These are phyloP conservation scores for Sprattus sprattus DNA, from an alignment of 2,113 vertebrate species.

Conservation along the genomic window DNA sequence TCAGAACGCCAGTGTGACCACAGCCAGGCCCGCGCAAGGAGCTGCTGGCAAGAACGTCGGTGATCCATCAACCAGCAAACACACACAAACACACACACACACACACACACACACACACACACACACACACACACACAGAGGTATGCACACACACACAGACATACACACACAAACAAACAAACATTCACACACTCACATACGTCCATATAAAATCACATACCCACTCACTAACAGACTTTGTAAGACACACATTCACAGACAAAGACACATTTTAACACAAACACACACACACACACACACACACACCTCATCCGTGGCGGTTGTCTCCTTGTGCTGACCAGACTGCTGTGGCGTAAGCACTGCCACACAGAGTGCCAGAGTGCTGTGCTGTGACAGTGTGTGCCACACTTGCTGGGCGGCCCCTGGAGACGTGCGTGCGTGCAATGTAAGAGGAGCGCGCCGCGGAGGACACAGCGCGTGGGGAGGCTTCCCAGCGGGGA, in stretches of 20 bases:
- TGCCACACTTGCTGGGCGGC: background rate
- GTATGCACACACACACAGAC: background rate
- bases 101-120: background rate
- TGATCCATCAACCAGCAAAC: background rate
- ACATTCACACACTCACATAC: background rate
- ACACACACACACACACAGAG: background rate
- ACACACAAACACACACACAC: background rate
- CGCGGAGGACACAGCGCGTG: background rate
- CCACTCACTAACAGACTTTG: too few species aligned
- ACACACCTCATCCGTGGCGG: background rate
- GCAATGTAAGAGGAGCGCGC: background rate
- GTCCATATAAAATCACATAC: too few species aligned
- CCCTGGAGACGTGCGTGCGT: background rate
- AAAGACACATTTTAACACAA: too few species aligned
- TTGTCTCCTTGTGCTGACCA: background rate
- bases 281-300: background rate
- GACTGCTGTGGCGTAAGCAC: background rate
- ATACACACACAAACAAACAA: background rate
- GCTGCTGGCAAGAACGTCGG: background rate
- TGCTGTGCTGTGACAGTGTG: background rate
- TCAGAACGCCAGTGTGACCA: background rate
- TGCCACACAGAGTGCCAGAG: background rate
- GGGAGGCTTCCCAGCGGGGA: background rate
- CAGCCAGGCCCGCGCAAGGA: background rate
- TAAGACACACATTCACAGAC: too few species aligned